These are phyloP conservation scores for Micronycteris hirsuta DNA, from an alignment of 2,113 vertebrate species.

Conservation along the genomic window DNA sequence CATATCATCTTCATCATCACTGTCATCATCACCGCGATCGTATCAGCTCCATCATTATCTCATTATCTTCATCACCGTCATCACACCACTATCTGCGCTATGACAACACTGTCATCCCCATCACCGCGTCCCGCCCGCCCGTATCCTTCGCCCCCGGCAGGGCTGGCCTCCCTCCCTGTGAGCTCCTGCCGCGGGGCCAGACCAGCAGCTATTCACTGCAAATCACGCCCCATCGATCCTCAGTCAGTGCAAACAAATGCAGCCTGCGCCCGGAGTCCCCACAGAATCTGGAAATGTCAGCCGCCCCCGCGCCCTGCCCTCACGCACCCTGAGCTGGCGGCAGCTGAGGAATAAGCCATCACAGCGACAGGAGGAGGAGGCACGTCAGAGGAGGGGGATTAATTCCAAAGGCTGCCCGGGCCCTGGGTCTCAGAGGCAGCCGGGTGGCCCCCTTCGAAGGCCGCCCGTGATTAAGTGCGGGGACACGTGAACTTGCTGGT, in stretches of 20 bases:
- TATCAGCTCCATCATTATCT: not conserved
- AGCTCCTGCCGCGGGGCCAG: not conserved
- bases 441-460: fast-evolving
- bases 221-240: constrained; percentile 54
- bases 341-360: not conserved
- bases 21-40: not conserved
- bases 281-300: not conserved
- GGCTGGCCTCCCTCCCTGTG: not conserved
- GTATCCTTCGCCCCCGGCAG: not conserved
- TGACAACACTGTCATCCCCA: not conserved
- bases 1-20: no score
- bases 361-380: not conserved
- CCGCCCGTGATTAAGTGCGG: fast-evolving
- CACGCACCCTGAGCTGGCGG: fast-evolving
- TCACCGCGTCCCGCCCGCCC: not conserved
- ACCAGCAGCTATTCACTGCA: not conserved
- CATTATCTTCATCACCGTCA: no score
- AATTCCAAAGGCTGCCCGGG: fast-evolving
- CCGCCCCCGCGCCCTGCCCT: not conserved
- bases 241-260: constrained; percentile 39
- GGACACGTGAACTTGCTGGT: fast-evolving
- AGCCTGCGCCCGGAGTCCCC: not conserved
- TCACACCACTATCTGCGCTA: fast-evolving
- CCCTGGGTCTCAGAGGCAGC: fast-evolving
- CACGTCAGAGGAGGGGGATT: not conserved